Conservation (phyloP, 2,113 vertebrate species). For the Spermophilus dauricus region DNA sequence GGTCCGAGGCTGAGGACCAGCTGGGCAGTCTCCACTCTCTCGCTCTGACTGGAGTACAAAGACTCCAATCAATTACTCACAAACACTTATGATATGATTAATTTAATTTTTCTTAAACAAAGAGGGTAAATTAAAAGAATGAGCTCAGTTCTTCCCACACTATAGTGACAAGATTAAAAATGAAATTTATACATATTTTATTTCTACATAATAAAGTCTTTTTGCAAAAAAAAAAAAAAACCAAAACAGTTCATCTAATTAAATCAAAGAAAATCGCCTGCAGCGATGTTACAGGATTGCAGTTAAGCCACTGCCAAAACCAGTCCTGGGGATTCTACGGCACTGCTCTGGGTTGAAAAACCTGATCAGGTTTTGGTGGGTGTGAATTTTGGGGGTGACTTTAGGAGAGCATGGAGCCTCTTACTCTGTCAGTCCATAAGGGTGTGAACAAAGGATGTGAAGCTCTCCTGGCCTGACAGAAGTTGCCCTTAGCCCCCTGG, state of each 20-base stretch:
- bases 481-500: neutral
- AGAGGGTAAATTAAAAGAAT: conserved; percentile 92
- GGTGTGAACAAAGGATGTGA: neutral
- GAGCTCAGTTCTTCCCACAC: conserved; percentile 89
- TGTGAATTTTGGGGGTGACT: conserved; percentile 81
- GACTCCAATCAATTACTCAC: conserved; percentile 90
- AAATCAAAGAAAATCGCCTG: conserved; percentile 93
- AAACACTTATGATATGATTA: conserved; percentile 90
- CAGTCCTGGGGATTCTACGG: conserved; percentile 87
- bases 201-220: conserved; percentile 93
- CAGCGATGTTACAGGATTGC: conserved; percentile 90
- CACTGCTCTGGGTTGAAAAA: conserved; percentile 83
- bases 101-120: conserved; percentile 91
- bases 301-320: conserved; percentile 91
- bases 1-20: conserved; percentile 46
- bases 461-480: neutral
- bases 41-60: conserved; percentile 82
- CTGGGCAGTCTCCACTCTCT: conserved; percentile 80
- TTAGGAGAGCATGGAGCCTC: conserved; percentile 57
- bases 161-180: conserved; percentile 93
- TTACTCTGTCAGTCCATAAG: conserved; percentile 44
- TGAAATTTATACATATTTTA: conserved; percentile 94
- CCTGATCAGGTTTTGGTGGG: conserved; percentile 76
- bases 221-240: conserved; percentile 88
- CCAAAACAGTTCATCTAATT: conserved; percentile 93